phyloP scores from a whole-genome alignment of 2,113 vertebrate species.

The Danionella cerebrum region DNA sequence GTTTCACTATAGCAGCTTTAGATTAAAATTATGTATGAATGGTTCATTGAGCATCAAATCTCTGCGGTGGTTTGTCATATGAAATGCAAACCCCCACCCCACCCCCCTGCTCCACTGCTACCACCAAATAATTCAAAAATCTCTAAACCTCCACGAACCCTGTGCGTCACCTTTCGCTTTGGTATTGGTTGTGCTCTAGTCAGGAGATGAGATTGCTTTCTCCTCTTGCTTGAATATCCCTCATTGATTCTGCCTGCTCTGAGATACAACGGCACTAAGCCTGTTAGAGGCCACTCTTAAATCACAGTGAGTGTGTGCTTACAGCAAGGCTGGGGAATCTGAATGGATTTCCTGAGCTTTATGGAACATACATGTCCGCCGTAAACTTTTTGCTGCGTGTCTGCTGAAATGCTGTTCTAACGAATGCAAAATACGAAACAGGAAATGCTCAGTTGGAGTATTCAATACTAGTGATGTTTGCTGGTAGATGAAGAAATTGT shows the following conservation, averaged over 20 bases:
- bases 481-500: no score
- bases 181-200: background rate
- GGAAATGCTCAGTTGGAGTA: no score
- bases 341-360: slow-evolving; percentile 30
- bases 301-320: slow-evolving; percentile 33
- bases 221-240: slow-evolving; percentile 20
- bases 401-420: background rate
- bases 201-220: slow-evolving; percentile 33
- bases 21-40: background rate
- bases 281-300: slow-evolving; percentile 36
- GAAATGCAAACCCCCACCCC: background rate
- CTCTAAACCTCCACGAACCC: background rate
- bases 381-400: slow-evolving; percentile 42
- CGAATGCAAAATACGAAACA: no score
- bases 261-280: slow-evolving; percentile 14
- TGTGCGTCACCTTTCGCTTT: background rate
- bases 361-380: slow-evolving; percentile 19
- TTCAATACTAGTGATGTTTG: no score
- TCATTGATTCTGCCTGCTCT: slow-evolving; percentile 21
- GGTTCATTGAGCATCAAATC: background rate
- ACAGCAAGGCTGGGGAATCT: slow-evolving; percentile 33
- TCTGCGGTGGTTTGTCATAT: background rate
- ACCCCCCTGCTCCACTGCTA: background rate
- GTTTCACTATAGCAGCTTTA: background rate
- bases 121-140: background rate